These are phyloP conservation scores for Falco naumanni DNA, from an alignment of 2,797 vertebrate species.

Conservation along the genomic window DNA sequence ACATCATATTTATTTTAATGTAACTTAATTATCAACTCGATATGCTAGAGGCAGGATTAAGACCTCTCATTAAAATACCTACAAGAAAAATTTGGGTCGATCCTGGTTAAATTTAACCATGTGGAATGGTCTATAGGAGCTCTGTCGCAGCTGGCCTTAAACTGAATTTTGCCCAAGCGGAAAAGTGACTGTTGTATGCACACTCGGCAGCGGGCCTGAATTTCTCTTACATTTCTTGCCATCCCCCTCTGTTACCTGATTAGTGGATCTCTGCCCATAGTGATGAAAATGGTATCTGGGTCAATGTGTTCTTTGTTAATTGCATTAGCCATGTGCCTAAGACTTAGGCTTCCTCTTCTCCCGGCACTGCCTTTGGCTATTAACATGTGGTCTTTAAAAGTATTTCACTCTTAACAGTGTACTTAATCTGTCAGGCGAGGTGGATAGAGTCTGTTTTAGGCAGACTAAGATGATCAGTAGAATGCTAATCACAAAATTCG, in stretches of 20 bases:
- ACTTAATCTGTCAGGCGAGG: slow-evolving; percentile 39
- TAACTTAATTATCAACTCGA: not conserved
- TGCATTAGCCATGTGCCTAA: slow-evolving; percentile 53
- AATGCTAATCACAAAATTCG: slow-evolving; percentile 15
- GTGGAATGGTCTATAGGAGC: not conserved
- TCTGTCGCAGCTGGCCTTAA: not conserved
- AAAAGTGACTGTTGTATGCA: not conserved
- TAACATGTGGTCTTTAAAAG: slow-evolving; percentile 32
- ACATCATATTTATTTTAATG: not conserved
- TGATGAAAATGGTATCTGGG: slow-evolving; percentile 44
- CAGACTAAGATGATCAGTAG: slow-evolving; percentile 16
- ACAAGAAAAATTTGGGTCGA: not conserved
- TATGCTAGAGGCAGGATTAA: not conserved
- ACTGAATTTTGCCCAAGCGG: not conserved
- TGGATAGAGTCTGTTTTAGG: slow-evolving; percentile 21
- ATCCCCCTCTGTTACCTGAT: not conserved
- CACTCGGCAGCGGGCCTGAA: not conserved
- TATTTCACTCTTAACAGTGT: slow-evolving; percentile 18
- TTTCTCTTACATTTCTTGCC: not conserved
- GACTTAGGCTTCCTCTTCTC: slow-evolving; percentile 33
- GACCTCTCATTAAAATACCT: not conserved
- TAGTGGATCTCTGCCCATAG: not conserved
- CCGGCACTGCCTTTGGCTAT: not conserved
- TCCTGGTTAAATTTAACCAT: not conserved
- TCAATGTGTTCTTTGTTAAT: slow-evolving; percentile 64